Conservation (phyloP, 1,140 invertebrate genomes). For the Pachypeltis micranthus region DNA sequence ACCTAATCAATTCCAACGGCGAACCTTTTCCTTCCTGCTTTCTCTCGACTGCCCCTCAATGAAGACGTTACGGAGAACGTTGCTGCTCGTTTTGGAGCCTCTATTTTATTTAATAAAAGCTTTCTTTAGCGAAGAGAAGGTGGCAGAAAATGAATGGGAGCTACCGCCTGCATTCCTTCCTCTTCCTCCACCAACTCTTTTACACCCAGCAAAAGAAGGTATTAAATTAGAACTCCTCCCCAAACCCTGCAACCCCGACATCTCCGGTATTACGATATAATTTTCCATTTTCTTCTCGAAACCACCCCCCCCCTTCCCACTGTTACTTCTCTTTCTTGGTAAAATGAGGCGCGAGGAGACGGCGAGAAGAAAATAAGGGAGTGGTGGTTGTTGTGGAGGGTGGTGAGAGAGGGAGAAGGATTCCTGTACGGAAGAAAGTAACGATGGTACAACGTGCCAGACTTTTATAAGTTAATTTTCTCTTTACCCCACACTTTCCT, state of each 20-base stretch:
- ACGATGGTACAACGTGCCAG: slow-evolving; percentile 6
- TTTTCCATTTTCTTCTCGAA: slow-evolving; percentile 2
- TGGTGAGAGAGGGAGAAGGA: no score
- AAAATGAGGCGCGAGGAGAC: no score
- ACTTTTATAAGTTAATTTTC: slow-evolving; percentile 9
- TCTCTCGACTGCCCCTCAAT: no score
- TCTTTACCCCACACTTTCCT: slow-evolving; percentile 2
- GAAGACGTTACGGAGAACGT: no score
- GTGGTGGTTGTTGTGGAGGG: no score
- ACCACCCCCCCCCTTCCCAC: no score
- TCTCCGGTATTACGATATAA: neutral
- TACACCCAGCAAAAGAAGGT: neutral
- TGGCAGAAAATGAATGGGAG: neutral
- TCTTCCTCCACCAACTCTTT: neutral
- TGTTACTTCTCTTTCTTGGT: neutral
- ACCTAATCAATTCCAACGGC: no score
- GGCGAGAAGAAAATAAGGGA: no score
- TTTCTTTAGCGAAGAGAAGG: neutral
- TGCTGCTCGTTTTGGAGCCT: no score
- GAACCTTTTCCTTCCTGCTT: no score
- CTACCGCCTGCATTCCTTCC: neutral
- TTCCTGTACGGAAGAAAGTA: neutral
- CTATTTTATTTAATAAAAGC: slow-evolving; percentile 10
- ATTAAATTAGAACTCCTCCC: neutral
- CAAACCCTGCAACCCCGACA: no score